Evolutionary conservation across 2,113 vertebrate genomes (phyloP).

Genomic region (Pipa parva): DNA sequence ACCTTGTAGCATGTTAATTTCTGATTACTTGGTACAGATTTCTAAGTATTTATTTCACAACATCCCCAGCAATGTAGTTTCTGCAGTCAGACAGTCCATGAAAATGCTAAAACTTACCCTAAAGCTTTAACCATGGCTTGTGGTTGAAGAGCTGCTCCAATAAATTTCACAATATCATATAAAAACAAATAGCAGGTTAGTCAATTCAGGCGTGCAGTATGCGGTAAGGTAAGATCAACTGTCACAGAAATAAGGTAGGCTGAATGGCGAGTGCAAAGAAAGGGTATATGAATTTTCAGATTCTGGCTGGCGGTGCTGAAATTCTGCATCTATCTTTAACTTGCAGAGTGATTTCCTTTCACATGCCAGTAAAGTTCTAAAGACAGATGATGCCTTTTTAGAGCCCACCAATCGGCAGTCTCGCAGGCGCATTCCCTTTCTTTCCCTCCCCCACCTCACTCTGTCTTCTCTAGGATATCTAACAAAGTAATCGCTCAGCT

Average conservation of each 20-base stretch:
- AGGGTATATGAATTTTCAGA: slow-evolving; percentile 57
- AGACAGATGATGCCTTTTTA: slow-evolving; percentile 68
- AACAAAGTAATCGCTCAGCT: slow-evolving; percentile 51
- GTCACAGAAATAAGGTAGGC: slow-evolving; percentile 50
- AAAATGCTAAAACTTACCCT: slow-evolving; percentile 70
- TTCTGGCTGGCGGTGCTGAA: slow-evolving; percentile 67
- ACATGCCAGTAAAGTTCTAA: slow-evolving; percentile 86
- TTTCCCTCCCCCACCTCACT: slow-evolving; percentile 40
- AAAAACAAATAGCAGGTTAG: slow-evolving; percentile 27
- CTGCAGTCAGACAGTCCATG: too few species aligned
- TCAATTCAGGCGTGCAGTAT: not conserved
- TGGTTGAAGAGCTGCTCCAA: slow-evolving; percentile 49
- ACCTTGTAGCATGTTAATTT: too few species aligned
- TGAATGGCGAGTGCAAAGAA: slow-evolving; percentile 47
- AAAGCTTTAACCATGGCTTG: slow-evolving; percentile 65
- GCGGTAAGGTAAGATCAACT: not conserved
- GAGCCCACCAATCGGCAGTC: slow-evolving; percentile 75
- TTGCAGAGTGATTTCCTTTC: slow-evolving; percentile 82
- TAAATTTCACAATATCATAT: slow-evolving; percentile 40
- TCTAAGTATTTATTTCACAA: too few species aligned
- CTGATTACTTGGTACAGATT: too few species aligned
- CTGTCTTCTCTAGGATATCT: slow-evolving; percentile 36
- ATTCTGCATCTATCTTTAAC: slow-evolving; percentile 94
- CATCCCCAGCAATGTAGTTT: too few species aligned
- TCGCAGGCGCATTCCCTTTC: slow-evolving; percentile 53